Evolutionary conservation across 1,140 invertebrate species (phyloP), one percentile per base, ranked within the genome.

Genomic region (Eueides isabella): DNA sequence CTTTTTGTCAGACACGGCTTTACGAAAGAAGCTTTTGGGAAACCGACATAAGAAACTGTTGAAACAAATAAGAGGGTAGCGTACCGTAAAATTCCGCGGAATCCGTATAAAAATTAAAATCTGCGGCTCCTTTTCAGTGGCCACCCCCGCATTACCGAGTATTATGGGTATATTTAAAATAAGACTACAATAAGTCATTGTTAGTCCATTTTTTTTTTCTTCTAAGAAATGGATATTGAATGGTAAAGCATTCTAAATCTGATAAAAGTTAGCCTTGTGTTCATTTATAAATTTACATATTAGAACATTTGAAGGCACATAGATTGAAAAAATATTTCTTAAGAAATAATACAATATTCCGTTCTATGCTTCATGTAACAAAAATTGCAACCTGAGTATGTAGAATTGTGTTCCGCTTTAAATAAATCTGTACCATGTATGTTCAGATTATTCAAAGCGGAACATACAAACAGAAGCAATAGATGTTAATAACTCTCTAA

Each of bases 91-190:
- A 81, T 85, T 76, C 74, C 29, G 61, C 67, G 63, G 81, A 83
- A 84, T 86, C 82, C 81, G 69, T 80, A 84, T 81, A 82, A 86
- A 85, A 86, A 88, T 88, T 85, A 84, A 85, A 87, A 81, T 79
- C 62, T 74, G 76, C 80, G 80, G 79, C 78, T 79, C 77, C 80
- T 71, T 62, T 74, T 68, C 68, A 61, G 29, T 33, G 67, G 55
- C 48, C 48, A 16, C 61, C 23, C 31, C 48, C 62, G 67, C 35
- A 63, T 67, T 74, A 68, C 65, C 28, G 61, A 28, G 67, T 65
- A 74, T 74, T 69, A 65, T 28, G 61, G 41, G 41, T 69, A 69
- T 74, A 69, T 77, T 74, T 67, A 69, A 80, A 77, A 77, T 80
- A 73, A 73, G 71, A 73, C 65, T 63, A 77, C 66, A 66, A 71